Base-by-base conservation (phyloP, 1,140 invertebrate genomes). In the Macrosteles quadrilineatus region DNA sequence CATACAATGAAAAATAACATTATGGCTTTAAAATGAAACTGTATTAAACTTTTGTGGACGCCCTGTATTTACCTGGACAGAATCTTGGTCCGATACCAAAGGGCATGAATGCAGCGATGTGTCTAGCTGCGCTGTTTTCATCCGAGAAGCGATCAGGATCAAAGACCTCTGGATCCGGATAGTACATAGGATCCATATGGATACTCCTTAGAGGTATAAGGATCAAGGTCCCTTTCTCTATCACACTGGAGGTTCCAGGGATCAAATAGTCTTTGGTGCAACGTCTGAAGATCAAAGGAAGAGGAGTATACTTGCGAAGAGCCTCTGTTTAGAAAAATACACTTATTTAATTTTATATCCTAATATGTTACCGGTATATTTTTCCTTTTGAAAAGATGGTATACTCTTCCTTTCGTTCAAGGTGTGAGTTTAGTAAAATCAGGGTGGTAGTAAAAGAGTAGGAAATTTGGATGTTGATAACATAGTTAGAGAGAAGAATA, bases 71-170 rank as follows among this genome's bases (percentile, higher is more conserved):
- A 83, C 82, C 84, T 64, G 85, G 85, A 69, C 85, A 87, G 73
- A 84, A 83, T 68, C 85, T 78, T 2, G 82, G 80, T 9, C 86
- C 86, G 71, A 84, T 82, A 2, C 85, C 85, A 76, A 89, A 89
- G 6, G 87, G 86, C 29, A 86, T 78, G 75, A 81, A 85, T 11
- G 78, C 67, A 74, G 78, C 81, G 1, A 71, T 78, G 72, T 78
- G 81, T 47, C 84, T 75, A 2, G 69, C 69, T 50, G 75, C 70
- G 3, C 72, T 69, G 30, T 82, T 81, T 73, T 85, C 85, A 1
- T 83, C 78, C 12, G 79, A 76, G 75, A 91, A 92, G 72, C 89
- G 79, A 47, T 90, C 86, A 0, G 91, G 91, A 78, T 89, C 82
- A 73, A 90, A 93, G 12, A 75, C 78, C 3, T 87, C 81, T 4